A percentile compares a stretch with the other conserved stretches of the same genome.
Conservation (phyloP, 2,797 vertebrate species). For the Fistularia commersonii region DNA sequence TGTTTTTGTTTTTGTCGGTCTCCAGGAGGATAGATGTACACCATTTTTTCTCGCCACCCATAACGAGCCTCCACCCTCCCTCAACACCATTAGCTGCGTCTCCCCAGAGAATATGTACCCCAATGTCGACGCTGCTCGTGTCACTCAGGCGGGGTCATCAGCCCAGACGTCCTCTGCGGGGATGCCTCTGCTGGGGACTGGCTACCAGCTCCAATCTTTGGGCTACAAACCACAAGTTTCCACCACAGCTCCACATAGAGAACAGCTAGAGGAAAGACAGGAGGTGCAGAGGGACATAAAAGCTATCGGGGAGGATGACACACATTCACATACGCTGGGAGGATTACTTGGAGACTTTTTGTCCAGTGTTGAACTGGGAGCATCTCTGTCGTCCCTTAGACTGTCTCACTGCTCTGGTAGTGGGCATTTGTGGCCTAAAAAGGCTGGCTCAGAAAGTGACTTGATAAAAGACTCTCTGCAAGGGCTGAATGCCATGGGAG, state of each 20-base stretch:
- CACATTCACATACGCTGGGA: constrained; percentile 6
- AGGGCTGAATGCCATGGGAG: not conserved
- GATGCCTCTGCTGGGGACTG: not conserved
- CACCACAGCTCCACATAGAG: fast-evolving
- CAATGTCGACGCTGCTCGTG: constrained; percentile 18
- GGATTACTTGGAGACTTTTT: constrained; percentile 43
- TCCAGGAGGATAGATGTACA: constrained; percentile 52
- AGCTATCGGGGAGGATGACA: constrained; percentile 19
- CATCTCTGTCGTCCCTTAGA: constrained; percentile 8
- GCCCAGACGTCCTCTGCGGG: not conserved
- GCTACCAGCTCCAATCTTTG: constrained; percentile 12
- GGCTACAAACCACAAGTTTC: constrained; percentile 81
- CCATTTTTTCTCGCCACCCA: constrained; percentile 31
- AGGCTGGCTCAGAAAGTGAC: constrained; percentile 4
- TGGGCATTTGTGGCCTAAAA: constrained; percentile 25
- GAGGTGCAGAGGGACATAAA: constrained; percentile 26
- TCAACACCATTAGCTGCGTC: constrained; percentile 67
- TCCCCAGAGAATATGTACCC: constrained; percentile 49
- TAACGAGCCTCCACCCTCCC: constrained; percentile 74
- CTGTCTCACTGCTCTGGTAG: constrained; percentile 12
- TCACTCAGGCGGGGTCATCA: not conserved
- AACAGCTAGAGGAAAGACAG: constrained; percentile 31
- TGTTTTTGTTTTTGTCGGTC: not conserved
- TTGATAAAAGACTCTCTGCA: constrained; percentile 6
- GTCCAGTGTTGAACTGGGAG: constrained; percentile 36